A percentile compares a stretch with the other conserved stretches of the same genome.
These are phyloP conservation scores for Coregonus clupeaformis DNA, from an alignment of 2,113 vertebrate species.

Conservation along the genomic window DNA sequence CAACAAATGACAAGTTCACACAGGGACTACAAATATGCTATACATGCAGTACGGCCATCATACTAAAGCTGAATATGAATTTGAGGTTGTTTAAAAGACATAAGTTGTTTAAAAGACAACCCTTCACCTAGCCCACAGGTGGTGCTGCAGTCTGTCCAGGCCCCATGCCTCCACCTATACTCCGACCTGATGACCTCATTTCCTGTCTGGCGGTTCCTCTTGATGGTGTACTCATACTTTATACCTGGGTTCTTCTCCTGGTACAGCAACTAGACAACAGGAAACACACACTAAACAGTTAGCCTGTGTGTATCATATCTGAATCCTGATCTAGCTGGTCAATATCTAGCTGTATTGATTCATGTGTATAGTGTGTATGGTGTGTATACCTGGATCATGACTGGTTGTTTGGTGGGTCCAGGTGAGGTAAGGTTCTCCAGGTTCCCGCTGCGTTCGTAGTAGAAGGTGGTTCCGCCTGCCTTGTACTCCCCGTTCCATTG, in stretches of 20 bases:
- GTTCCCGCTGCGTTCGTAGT: conserved; percentile 88
- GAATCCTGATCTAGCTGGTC: too few relatives aligned
- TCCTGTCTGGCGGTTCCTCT: conserved; percentile 76
- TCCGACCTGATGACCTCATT: conserved; percentile 81
- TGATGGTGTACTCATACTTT: conserved; percentile 87
- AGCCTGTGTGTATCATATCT: too few relatives aligned
- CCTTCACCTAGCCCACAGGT: conserved; percentile 87
- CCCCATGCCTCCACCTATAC: conserved; percentile 88
- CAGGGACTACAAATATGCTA: too few relatives aligned
- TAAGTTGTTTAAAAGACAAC: background rate
- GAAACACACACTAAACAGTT: background rate
- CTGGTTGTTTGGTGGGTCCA: conserved; percentile 87
- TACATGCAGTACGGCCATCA: too few relatives aligned
- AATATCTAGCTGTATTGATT: background rate
- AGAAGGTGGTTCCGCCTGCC: conserved; percentile 86
- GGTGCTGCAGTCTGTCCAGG: conserved; percentile 90
- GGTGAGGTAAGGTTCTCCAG: conserved; percentile 91
- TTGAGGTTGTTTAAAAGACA: too few relatives aligned
- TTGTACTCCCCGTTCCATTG: conserved; percentile 98
- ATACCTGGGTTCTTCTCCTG: conserved; percentile 92
- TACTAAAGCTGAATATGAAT: too few relatives aligned
- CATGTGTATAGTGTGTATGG: background rate
- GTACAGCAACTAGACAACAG: conserved; percentile 82
- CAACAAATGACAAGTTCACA: too few relatives aligned
- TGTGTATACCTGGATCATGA: conserved; percentile 89